Conservation (phyloP, 1,140 invertebrate genomes). For the Paraescarpia echinospica region DNA sequence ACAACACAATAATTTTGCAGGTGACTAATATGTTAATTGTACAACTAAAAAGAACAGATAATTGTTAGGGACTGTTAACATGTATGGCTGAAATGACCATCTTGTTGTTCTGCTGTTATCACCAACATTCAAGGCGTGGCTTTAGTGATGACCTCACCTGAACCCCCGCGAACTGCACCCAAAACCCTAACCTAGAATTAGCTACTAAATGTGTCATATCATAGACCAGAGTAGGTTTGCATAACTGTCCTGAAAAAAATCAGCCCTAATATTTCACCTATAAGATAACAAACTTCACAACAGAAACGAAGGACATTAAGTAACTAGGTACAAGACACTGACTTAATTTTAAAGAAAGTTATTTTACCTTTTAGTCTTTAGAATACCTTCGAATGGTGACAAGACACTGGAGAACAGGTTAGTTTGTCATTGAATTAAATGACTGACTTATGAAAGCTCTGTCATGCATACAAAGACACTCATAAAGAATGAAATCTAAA, state of each 20-base stretch:
- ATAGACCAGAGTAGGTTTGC: background rate
- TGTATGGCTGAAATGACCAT: background rate
- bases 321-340: background rate
- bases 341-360: background rate
- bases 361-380: background rate
- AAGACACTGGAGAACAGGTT: too few relatives aligned
- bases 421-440: too few relatives aligned
- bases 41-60: background rate
- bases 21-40: background rate
- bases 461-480: too few relatives aligned
- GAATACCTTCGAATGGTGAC: background rate
- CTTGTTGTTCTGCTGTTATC: background rate
- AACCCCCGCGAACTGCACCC: background rate
- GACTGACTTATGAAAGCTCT: too few relatives aligned
- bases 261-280: background rate
- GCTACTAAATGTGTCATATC: background rate
- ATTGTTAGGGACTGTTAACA: too few relatives aligned
- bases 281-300: background rate
- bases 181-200: background rate
- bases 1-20: background rate
- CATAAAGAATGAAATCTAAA: background rate
- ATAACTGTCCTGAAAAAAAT: background rate
- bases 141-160: background rate
- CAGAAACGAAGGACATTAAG: background rate
- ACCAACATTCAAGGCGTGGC: background rate